Conservation (phyloP, 2,113 vertebrate species). For the Cromileptes altivelis region DNA sequence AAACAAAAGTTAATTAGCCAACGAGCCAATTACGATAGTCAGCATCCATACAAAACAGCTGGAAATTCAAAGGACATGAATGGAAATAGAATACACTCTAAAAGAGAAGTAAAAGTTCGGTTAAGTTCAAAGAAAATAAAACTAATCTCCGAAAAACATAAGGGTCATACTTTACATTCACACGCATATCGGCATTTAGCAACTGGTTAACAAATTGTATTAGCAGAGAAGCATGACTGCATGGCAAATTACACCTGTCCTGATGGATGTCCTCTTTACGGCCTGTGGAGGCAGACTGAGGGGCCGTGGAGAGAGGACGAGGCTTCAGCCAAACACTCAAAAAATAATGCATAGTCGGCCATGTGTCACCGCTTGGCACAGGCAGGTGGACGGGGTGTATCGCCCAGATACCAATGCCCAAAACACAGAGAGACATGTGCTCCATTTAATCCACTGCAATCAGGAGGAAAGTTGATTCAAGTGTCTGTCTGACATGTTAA, state of each 20-base stretch:
- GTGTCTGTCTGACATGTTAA: not conserved
- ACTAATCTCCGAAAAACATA: slow-evolving; percentile 19
- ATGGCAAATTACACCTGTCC: slow-evolving; percentile 69
- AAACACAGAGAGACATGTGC: slow-evolving; percentile 48
- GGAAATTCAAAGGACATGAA: slow-evolving; percentile 14
- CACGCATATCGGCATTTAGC: slow-evolving; percentile 40
- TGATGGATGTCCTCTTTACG: slow-evolving; percentile 77
- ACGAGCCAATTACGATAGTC: slow-evolving; percentile 7
- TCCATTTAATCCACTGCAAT: slow-evolving; percentile 42
- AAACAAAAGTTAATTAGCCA: slow-evolving; percentile 55
- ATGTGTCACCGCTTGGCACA: slow-evolving; percentile 58
- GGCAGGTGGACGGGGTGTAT: slow-evolving; percentile 23
- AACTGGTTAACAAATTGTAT: slow-evolving; percentile 75
- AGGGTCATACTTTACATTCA: not conserved
- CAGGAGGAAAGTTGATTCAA: not conserved
- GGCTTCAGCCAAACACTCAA: slow-evolving; percentile 1
- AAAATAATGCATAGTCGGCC: slow-evolving; percentile 65
- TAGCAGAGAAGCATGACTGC: slow-evolving; percentile 69
- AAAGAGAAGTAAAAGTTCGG: not conserved
- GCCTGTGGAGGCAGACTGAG: slow-evolving; percentile 48
- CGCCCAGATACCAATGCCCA: slow-evolving; percentile 49
- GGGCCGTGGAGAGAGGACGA: slow-evolving; percentile 40
- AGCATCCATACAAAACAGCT: slow-evolving; percentile 4
- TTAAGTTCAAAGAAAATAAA: slow-evolving; percentile 13
- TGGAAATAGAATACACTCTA: not conserved